Conservation (phyloP, 2,113 vertebrate species). For the Dermatemys mawii region DNA sequence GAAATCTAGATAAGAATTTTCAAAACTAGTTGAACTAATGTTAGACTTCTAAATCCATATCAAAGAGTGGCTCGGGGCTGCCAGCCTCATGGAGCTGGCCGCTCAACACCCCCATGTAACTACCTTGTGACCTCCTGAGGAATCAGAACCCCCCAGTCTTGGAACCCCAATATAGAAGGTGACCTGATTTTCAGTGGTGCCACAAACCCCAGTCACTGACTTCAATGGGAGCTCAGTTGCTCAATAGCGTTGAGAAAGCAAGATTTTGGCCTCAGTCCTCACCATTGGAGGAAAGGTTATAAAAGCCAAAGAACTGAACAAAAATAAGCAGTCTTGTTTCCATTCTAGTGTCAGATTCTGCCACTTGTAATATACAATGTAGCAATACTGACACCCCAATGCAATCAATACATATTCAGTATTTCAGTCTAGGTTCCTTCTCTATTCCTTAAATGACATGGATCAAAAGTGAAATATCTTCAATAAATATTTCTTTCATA, state of each 20-base stretch:
- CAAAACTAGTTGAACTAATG: background rate
- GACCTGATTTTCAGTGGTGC: background rate
- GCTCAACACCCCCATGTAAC: too few relatives aligned
- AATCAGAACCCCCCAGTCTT: too few relatives aligned
- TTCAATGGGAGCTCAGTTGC: background rate
- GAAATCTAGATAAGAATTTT: background rate
- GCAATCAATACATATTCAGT: conserved; percentile 64
- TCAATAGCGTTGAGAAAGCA: background rate
- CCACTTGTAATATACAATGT: conserved; percentile 28
- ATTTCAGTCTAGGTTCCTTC: conserved; percentile 36
- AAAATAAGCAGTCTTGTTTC: conserved; percentile 30
- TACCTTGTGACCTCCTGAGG: too few relatives aligned
- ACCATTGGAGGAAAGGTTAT: background rate
- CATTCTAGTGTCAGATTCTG: conserved; percentile 17
- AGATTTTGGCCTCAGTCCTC: background rate
- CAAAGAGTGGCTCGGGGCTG: background rate
- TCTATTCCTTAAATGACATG: conserved; percentile 46
- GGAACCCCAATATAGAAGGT: background rate
- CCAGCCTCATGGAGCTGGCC: too few relatives aligned
- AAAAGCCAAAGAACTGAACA: conserved; percentile 20
- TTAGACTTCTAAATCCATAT: background rate
- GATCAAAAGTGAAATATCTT: conserved; percentile 54
- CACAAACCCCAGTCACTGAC: background rate
- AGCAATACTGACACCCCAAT: conserved; percentile 42
- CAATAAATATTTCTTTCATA: conserved; percentile 59